Evolutionary conservation across 2,113 vertebrate species (phyloP), one percentile per base, ranked within the genome.

Genomic region (Pterophyllum scalare): DNA sequence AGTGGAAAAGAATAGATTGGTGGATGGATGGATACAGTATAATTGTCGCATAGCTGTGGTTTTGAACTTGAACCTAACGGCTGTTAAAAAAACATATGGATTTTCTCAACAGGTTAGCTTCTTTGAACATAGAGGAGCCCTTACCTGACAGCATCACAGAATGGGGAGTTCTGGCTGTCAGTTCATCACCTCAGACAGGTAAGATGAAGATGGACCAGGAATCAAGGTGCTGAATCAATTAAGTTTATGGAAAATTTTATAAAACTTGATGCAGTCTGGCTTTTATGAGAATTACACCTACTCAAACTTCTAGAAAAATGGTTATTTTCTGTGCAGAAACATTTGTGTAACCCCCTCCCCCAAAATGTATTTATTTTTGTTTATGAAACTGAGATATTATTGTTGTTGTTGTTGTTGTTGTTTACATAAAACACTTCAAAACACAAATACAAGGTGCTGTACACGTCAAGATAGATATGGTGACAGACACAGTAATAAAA

Each of bases 71-170:
- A 3, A 72, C n/a, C 49, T 1, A 14, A 10, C 2, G 28, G 0
- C 24, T 78, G 4, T 20, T 79, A 0, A 22, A 54, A 52, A 17
- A 40, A 6, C 2, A 38, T 19, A 6, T 64, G 2, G 40, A 78
- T 88, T 33, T 85, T 3, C 79, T 80, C 33, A 17, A 72, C 92
- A 96, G 95, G 79, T 59, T 96, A 43, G 92, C 94, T 1, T 85
- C 81, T 3, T 9, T 13, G 33, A 77, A 31, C 0, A 12, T 95
- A 28, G 12, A 15, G 1, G 31, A 74, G 0, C 24, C 91, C 1
- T 83, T 96, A 56, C 95, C 95, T 1, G 96, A 96, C 91, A 95
- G 95, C 70, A 96, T 96, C 91, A 96, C 96, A 11, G 92, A 96
- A 88, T 95, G 95, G 96, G 94, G 95, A 3, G 33, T 96, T 26